Conservation (phyloP, 2,888 invertebrate species). For the Empis livida region DNA sequence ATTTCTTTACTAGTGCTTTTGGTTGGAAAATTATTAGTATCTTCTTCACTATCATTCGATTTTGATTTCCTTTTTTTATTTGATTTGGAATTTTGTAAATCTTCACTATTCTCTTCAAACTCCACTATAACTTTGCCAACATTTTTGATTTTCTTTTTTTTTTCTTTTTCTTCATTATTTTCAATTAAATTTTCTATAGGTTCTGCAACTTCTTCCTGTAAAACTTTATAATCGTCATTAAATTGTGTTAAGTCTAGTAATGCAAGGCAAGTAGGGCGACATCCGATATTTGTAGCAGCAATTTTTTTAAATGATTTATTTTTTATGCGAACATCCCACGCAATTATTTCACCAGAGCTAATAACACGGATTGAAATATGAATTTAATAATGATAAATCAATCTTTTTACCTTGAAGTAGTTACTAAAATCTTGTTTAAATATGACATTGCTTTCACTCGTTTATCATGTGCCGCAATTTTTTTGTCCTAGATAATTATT, state of each 20-base stretch:
- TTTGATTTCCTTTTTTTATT: too few relatives aligned
- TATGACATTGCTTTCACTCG: slow-evolving; percentile 55
- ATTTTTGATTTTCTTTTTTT: too few relatives aligned
- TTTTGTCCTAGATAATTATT: slow-evolving; percentile 4
- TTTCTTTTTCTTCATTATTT: background rate
- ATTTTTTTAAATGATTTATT: slow-evolving; percentile 38
- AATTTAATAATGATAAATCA: background rate
- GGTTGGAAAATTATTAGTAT: too few relatives aligned
- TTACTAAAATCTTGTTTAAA: slow-evolving; percentile 45
- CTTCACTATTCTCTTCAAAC: background rate
- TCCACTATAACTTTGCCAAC: background rate
- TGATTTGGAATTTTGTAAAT: too few relatives aligned
- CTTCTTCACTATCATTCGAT: too few relatives aligned
- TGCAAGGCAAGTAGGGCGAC: slow-evolving; percentile 60
- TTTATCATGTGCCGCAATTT: slow-evolving; percentile 48
- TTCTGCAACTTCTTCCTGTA: background rate
- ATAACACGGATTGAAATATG: background rate
- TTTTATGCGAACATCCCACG: slow-evolving; percentile 43
- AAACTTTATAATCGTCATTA: slow-evolving; percentile 14
- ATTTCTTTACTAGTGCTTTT: too few relatives aligned
- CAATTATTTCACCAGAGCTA: slow-evolving; percentile 61
- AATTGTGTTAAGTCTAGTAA: slow-evolving; percentile 39
- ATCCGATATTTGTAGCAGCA: slow-evolving; percentile 45
- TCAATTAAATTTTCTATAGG: background rate
- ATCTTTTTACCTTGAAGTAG: slow-evolving; percentile 46